These are phyloP conservation scores for Cotesia vestalis DNA, from an alignment of 1,140 invertebrate species.

Conservation along the genomic window DNA sequence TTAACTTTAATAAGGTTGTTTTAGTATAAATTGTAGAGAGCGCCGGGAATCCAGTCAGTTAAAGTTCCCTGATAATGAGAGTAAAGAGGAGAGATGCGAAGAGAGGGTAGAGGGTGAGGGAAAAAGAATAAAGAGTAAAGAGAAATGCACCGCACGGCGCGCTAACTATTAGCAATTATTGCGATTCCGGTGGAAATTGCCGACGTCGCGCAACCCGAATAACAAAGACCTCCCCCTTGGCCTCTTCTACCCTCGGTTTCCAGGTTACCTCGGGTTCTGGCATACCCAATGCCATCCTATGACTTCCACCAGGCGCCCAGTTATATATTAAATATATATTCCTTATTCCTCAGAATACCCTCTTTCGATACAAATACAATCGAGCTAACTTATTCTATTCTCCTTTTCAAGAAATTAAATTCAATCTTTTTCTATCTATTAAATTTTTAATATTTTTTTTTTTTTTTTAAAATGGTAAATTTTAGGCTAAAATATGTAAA, in stretches of 20 bases:
- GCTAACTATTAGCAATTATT: conserved; percentile 35
- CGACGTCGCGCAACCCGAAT: conserved; percentile 27
- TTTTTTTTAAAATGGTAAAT: no score
- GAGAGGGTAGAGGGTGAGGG: background rate
- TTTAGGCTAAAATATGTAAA: no score
- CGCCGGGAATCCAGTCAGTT: background rate
- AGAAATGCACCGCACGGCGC: conserved; percentile 19
- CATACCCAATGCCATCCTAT: conserved; percentile 13
- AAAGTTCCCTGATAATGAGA: background rate
- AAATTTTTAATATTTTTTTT: no score
- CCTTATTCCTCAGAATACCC: background rate
- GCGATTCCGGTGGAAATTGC: conserved; percentile 28
- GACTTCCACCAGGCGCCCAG: background rate
- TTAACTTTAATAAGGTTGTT: conserved; percentile 6
- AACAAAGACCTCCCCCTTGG: conserved; percentile 20
- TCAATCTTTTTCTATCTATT: conserved; percentile 35
- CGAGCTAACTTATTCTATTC: no score
- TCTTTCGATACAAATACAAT: no score
- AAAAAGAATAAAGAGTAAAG: background rate
- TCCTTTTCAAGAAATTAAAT: conserved; percentile 30
- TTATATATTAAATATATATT: conserved; percentile 13
- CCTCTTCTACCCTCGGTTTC: background rate
- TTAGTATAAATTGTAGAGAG: background rate
- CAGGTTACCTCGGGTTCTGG: background rate
- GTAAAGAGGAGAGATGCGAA: background rate